Conservation (phyloP, 2,888 invertebrate species). For the Lasioglossum villosulum region DNA sequence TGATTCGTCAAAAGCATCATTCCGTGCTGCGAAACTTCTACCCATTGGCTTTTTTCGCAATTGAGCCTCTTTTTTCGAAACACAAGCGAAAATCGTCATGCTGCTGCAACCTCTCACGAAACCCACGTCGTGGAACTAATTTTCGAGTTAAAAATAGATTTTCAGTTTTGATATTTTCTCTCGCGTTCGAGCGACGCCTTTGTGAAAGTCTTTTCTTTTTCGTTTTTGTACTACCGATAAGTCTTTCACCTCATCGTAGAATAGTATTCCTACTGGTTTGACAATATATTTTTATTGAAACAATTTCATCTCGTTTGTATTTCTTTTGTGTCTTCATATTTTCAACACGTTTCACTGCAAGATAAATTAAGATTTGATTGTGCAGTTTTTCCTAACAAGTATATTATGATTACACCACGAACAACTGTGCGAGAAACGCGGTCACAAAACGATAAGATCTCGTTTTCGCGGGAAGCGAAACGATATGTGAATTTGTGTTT, state of each 20-base stretch:
- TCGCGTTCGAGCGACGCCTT: neutral
- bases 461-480: neutral
- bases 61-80: neutral
- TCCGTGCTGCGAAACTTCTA: neutral
- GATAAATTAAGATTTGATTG: neutral
- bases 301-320: neutral
- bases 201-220: neutral
- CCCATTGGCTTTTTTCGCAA: neutral
- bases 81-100: neutral
- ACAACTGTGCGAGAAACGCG: neutral
- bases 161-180: neutral
- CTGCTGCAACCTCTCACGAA: neutral
- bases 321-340: neutral
- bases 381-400: neutral
- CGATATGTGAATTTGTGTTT: neutral
- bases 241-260: too few relatives aligned
- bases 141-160: neutral
- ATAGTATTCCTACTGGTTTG: too few relatives aligned
- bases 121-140: neutral
- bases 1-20: neutral
- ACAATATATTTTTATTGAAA: neutral
- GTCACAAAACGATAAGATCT: slow-evolving; percentile 4
- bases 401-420: neutral
- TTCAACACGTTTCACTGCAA: neutral
- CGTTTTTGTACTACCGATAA: too few relatives aligned